Percentiles rank a stretch among this genome's conserved stretches.
phyloP scores from a whole-genome alignment of 2,888 invertebrate species.

The Ectemnius cavifrons region DNA sequence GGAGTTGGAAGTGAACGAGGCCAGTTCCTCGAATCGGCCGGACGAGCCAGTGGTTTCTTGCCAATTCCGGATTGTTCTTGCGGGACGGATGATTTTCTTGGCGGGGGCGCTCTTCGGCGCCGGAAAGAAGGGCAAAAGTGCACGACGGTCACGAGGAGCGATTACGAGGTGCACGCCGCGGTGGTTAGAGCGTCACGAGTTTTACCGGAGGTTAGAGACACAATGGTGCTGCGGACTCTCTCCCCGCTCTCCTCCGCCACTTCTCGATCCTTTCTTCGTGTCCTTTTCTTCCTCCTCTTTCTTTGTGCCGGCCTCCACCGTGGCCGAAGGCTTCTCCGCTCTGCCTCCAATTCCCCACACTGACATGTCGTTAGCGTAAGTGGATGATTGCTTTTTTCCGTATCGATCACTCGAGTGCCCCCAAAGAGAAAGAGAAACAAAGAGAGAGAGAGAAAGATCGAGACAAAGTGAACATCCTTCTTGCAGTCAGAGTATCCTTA shows the following conservation, averaged over 20 bases:
- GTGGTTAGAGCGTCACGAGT: conserved; percentile 55
- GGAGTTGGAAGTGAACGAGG: too few relatives aligned
- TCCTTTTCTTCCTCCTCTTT: neutral
- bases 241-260: neutral
- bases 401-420: too few relatives aligned
- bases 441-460: too few relatives aligned
- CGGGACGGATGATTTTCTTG: conserved; percentile 50
- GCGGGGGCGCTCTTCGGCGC: conserved; percentile 33
- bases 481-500: too few relatives aligned
- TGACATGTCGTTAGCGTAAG: too few relatives aligned
- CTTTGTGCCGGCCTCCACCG: neutral
- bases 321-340: neutral
- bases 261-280: too few relatives aligned
- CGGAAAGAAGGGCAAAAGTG: conserved; percentile 55
- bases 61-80: conserved; percentile 37
- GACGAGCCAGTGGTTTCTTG: conserved; percentile 5
- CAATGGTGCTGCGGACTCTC: conserved; percentile 37
- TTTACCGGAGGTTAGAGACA: conserved; percentile 58
- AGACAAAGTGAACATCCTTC: too few relatives aligned
- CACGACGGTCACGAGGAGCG: conserved; percentile 63
- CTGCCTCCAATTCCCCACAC: neutral
- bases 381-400: too few relatives aligned
- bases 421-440: too few relatives aligned
- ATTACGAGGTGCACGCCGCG: conserved; percentile 59
- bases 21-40: too few relatives aligned